Base-by-base conservation (phyloP, 2,888 invertebrate species). In the Drosophila buzzatii region DNA sequence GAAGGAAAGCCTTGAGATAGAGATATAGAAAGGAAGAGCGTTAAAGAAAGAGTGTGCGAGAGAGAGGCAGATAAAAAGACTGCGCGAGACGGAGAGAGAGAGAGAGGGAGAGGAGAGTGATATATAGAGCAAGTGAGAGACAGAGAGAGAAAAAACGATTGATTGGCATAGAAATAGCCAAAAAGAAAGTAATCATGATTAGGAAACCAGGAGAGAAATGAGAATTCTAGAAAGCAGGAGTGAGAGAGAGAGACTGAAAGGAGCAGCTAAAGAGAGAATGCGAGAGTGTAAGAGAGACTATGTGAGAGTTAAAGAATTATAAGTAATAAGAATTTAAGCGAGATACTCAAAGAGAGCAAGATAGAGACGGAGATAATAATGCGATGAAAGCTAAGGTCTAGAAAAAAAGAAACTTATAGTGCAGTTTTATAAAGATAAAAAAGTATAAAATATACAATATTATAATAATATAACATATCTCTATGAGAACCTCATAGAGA, bases 11-110 rank as follows among this genome's bases (percentile, higher is more conserved):
- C 4, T 2, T 23, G 23, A 8, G 27, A 47, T 2, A 16, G 8
- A 27, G 8, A 16, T 4, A 2, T 0, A 27, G 27, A 27, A 33
- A 33, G 1, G 20, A 20, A 49, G 33, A 4, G 2, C 2, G 4
- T 5, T 5, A 4, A 5, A 27, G n/a, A 51, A 5, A 31, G 27
- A n/a, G n/a, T 23, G 23, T 23, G 23, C 0, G 14, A 14, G 10
- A 31, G 10, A 2, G 5, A 2, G 27, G 3, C 2, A 7, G 23
- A 7, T 2, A n/a, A n/a, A n/a, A n/a, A n/a, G n/a, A n/a, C n/a
- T n/a, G 8, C 7, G 0, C n/a, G 12, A 7, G n/a, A 14, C 27
- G 0, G 0, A n/a, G 4, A n/a, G 3, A 39, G 7, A n/a, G 14
- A 12, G 23, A n/a, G 3, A 9, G 9, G 6, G 8, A 9, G 9